Conservation (phyloP, 2,113 vertebrate genomes). For the Channa maculata region DNA sequence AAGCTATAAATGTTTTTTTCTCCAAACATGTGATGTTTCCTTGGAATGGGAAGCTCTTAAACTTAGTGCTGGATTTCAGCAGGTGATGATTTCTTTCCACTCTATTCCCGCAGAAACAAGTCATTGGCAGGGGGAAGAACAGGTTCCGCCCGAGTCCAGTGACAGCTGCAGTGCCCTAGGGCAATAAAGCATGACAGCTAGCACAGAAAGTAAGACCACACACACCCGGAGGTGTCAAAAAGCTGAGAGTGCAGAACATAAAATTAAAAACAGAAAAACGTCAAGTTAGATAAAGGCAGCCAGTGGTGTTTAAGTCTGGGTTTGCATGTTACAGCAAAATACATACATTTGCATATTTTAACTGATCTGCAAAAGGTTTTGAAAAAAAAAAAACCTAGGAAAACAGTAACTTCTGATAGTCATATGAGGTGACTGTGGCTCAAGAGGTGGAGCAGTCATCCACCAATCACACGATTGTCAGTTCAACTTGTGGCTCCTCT, state of each 20-base stretch:
- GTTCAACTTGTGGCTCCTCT: too few species aligned
- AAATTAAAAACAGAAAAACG: background rate
- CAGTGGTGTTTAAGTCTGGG: background rate
- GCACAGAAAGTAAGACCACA: conserved; percentile 44
- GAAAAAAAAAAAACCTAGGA: too few species aligned
- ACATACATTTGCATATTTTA: background rate
- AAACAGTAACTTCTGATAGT: too few species aligned
- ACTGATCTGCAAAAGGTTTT: too few species aligned
- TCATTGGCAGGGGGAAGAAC: conserved; percentile 38
- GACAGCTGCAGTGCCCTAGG: conserved; percentile 70
- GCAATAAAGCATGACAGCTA: conserved; percentile 73
- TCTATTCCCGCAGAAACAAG: conserved; percentile 55
- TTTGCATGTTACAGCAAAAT: too few species aligned
- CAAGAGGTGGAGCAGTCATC: too few species aligned
- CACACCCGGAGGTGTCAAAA: conserved; percentile 20
- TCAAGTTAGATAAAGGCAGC: too few species aligned
- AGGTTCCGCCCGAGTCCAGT: conserved; percentile 56
- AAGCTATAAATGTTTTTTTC: background rate
- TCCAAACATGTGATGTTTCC: background rate
- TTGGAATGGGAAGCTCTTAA: conserved; percentile 1
- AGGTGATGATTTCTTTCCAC: conserved; percentile 59
- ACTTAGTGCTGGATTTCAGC: conserved; percentile 40
- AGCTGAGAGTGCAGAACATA: background rate
- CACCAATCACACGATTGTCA: too few species aligned
- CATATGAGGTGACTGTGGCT: too few species aligned